These are phyloP conservation scores for Albula goreensis DNA, from an alignment of 2,113 vertebrate genomes.

Conservation along the genomic window DNA sequence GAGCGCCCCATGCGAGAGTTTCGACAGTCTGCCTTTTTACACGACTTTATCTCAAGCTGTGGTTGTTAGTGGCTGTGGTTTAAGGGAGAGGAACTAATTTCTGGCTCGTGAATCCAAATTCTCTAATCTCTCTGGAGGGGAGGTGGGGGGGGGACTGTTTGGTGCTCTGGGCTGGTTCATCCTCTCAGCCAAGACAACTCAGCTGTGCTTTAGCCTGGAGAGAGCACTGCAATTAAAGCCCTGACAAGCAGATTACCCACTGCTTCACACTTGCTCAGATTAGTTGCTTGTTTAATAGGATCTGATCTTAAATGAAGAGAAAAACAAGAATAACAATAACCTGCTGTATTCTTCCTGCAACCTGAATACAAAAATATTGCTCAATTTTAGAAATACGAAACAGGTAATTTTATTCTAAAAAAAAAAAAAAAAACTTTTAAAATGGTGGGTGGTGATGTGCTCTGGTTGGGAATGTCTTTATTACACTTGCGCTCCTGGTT, in stretches of 20 bases:
- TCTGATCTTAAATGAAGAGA: background rate
- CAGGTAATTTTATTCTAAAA: no score
- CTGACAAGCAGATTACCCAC: slow-evolving; percentile 21
- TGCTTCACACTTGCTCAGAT: background rate
- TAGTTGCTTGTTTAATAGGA: slow-evolving; percentile 6
- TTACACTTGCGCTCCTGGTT: background rate
- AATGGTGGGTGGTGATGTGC: background rate
- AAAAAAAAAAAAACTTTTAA: background rate
- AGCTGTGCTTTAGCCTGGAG: background rate
- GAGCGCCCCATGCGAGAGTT: background rate
- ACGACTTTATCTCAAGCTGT: background rate
- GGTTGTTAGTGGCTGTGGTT: background rate
- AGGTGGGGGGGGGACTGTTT: background rate
- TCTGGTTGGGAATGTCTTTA: background rate
- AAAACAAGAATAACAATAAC: background rate
- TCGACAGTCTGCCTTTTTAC: background rate
- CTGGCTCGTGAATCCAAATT: background rate
- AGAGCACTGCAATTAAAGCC: slow-evolving; percentile 13
- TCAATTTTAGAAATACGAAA: no score
- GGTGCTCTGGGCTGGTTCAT: background rate
- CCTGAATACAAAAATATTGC: no score
- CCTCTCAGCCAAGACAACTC: background rate
- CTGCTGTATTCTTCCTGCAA: background rate
- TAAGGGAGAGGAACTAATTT: background rate
- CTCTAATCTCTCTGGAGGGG: background rate